Base-by-base conservation (phyloP, 1,140 invertebrate species). In the Drosophila sucinea region DNA sequence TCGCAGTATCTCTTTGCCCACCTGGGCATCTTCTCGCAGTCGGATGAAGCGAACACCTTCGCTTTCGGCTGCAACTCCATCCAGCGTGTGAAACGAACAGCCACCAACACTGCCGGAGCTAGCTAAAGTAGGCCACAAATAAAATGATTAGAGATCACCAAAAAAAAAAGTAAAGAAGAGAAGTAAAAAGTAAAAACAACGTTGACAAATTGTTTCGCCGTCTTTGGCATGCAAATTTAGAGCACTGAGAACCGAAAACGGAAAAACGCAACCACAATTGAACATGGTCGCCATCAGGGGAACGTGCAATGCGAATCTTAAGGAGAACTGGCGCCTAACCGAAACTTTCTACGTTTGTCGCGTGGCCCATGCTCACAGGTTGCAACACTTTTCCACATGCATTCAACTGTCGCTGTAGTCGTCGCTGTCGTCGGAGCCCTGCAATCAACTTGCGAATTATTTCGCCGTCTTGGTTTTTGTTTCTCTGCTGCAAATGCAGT, bases 41-140 rank as follows among this genome's bases (percentile, higher is more conserved):
- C 91, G 85, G 58, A 92, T 91, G 35, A 92, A 92, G 41, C 91
- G 90, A 8, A 92, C 91, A 57, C 91, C 91, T 75, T 92, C 91
- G 58, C 91, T 90, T 80, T 92, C 91, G 0, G 89, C 69, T 3
- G 86, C 65, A 1, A 81, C 76, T 29, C 91, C 91, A 60, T 92
- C 91, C 55, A 85, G 51, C 65, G 81, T 89, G 75, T 92, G 91
- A 80, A 92, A 92, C 11, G 79, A 81, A 75, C 91, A 92, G 4
- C 56, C 56, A 35, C 32, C 56, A 5, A 51, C 23, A 57, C 77
- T 58, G 73, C 62, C 60, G 23, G 74, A 71, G 70, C 11, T 67
- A 17, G 40, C 84, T 87, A 71, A 87, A 77, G 72, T 87, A 66
- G 64, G 65, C 29, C 57, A 77, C 51, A 33, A 58, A 33, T 7